Base-by-base conservation (phyloP, 2,888 invertebrate species). In the Kuschelorhynchus macadamiae region DNA sequence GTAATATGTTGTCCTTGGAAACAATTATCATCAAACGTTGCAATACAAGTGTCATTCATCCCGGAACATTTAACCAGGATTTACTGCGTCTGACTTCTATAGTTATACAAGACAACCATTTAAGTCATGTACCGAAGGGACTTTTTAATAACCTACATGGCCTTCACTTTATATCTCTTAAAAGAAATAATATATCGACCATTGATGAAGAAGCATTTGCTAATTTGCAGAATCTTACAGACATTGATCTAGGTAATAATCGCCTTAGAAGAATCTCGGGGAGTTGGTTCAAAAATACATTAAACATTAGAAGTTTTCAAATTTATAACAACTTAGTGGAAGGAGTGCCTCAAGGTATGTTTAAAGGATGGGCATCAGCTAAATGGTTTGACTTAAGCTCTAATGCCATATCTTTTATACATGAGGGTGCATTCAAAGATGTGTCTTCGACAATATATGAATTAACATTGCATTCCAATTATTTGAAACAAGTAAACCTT, bases 241-340 rank as follows among this genome's bases (percentile, higher is more conserved):
- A 1, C 4, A 36, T 52, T 18, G 17, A 2, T 5, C 52, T 52
- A 0, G 11, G n/a, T 5, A 8, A 18, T 14, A 52, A 52, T 20
- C 33, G 18, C n/a, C 18, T 52, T n/a, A 36, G 17, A n/a, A 1
- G 33, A 9, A 17, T 52, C 1, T 30, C 2, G 17, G 33, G 18
- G 14, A 33, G 17, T 33, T 52, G 52, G 52, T 52, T 52, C 18
- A 52, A 17, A 3, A 52, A 52, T 20, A 52, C 52, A 1, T 33
- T 14, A n/a, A 52, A 52, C 33, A 52, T 52, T 1, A 17, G 17
- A 17, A 17, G 4, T 36, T 36, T 52, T 36, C 9, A 8, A 4
- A 18, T 52, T 12, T 18, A 5, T 7, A 5, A n/a, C 18, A 52
- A 52, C 18, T n/a, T 11, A 0, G 11, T 52, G 3, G 12, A 18